Evolutionary conservation across 1,140 invertebrate species (phyloP), one percentile per base, ranked within the genome.

Genomic region (Drosophila sechellia): DNA sequence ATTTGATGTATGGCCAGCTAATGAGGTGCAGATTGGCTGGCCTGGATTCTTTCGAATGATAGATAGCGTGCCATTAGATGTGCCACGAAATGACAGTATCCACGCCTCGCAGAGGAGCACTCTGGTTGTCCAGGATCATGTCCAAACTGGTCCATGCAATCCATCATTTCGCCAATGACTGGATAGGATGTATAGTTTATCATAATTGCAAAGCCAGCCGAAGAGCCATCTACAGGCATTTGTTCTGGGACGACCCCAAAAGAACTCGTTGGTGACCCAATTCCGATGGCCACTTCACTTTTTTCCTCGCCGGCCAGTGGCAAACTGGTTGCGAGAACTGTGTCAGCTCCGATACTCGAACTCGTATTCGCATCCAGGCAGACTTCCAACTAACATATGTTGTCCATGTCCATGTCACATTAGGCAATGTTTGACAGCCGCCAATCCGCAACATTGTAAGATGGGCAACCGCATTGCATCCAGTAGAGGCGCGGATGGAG

Each of bases 351-450:
- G 37, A 64, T 39, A 37, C 54, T 27, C 31, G 42, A 31, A 31
- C 31, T 49, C 27, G 48, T 11, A 31, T 3, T 31, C 17, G 58
- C 53, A 50, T 55, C 40, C 65, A 43, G 12, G 39, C 37, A 34
- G 27, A 22, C 37, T 35, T 60, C 27, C 25, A 6, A 45, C 75
- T 81, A 77, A 84, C 59, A 64, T 58, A n/a, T 56, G 49, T 56
- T 53, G 42, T 60, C 34, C 52, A 20, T 78, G 74, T 73, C 52
- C 48, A 48, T 83, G 70, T 81, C 79, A 57, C 48, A 79, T 86
- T 83, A 86, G 83, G 83, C 83, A 57, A 86, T 86, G 83, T 57
- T 52, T 79, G 84, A 87, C 71, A 64, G 61, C 43, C 71, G 59
- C 45, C 45, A 70, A 78, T 68, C 77, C 70, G 45, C 48, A 42